Conservation (phyloP, 2,797 vertebrate genomes). For the Gobionotothen gibberifrons region DNA sequence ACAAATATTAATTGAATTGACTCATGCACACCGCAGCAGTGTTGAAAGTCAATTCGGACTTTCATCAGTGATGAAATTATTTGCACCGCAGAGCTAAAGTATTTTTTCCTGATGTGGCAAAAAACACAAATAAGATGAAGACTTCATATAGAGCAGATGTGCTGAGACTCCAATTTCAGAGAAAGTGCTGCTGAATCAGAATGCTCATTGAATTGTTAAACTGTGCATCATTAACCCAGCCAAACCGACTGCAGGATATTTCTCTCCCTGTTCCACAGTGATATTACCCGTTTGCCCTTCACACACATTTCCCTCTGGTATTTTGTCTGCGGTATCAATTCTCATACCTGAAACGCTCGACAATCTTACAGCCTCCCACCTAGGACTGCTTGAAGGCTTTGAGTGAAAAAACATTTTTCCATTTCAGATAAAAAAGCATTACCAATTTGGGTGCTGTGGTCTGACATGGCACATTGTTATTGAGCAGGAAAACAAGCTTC, state of each 20-base stretch:
- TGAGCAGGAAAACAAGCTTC: slow-evolving; percentile 63
- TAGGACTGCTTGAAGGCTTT: slow-evolving; percentile 27
- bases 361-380: slow-evolving; percentile 16
- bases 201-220: slow-evolving; percentile 39
- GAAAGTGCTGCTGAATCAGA: slow-evolving; percentile 49
- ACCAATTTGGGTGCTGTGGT: slow-evolving; percentile 12
- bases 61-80: slow-evolving; percentile 37
- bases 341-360: slow-evolving; percentile 39
- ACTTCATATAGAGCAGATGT: slow-evolving; percentile 50
- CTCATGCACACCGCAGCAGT: not conserved
- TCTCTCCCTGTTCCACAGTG: not conserved
- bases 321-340: slow-evolving; percentile 16
- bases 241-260: slow-evolving; percentile 18
- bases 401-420: slow-evolving; percentile 3
- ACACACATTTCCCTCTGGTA: slow-evolving; percentile 33
- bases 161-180: slow-evolving; percentile 58
- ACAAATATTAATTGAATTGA: slow-evolving; percentile 18
- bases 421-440: slow-evolving; percentile 13
- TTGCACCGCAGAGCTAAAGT: slow-evolving; percentile 33
- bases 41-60: slow-evolving; percentile 20
- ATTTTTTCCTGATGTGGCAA: slow-evolving; percentile 54
- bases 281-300: slow-evolving; percentile 45
- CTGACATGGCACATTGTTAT: slow-evolving; percentile 42
- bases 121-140: slow-evolving; percentile 45
- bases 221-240: slow-evolving; percentile 30